Percentiles rank a stretch among this genome's conserved stretches.
These are phyloP conservation scores for Acronicta aceris DNA, from an alignment of 2,888 invertebrate genomes.

Conservation along the genomic window DNA sequence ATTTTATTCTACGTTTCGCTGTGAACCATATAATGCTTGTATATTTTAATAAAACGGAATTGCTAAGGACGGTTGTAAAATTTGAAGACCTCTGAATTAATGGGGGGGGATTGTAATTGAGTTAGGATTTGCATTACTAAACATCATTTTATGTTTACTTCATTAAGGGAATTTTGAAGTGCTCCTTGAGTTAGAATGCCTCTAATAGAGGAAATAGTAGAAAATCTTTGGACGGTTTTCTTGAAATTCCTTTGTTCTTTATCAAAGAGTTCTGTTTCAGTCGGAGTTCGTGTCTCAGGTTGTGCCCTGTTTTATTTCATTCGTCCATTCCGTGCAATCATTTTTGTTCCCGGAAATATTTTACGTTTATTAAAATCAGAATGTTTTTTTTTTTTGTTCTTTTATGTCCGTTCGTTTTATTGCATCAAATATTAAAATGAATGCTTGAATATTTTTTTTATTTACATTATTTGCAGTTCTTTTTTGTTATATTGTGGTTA, in stretches of 20 bases:
- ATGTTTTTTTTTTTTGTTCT: conserved; percentile 6
- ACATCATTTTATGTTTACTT: conserved; percentile 69
- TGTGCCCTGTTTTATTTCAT: conserved; percentile 30
- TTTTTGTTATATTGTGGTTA: conserved; percentile 1
- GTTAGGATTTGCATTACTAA: conserved; percentile 72
- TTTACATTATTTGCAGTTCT: neutral
- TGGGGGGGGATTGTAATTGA: conserved; percentile 74
- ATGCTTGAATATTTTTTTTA: neutral
- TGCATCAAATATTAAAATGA: neutral
- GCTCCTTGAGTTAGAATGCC: conserved; percentile 31
- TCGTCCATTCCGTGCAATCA: conserved; percentile 16
- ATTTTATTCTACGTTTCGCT: conserved; percentile 76
- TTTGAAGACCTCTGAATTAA: conserved; percentile 82
- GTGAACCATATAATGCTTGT: conserved; percentile 74
- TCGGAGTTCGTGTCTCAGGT: conserved; percentile 16
- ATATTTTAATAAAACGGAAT: conserved; percentile 86
- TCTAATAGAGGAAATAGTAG: conserved; percentile 41
- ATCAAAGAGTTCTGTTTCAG: conserved; percentile 28
- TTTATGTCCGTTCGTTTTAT: conserved; percentile 14
- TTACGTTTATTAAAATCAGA: conserved; percentile 15
- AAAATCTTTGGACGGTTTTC: conserved; percentile 25
- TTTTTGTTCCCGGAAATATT: conserved; percentile 16
- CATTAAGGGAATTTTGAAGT: conserved; percentile 44
- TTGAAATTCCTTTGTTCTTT: conserved; percentile 43
- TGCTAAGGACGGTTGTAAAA: conserved; percentile 81